A percentile compares a stretch with the other conserved stretches of the same genome.
These are phyloP conservation scores for Delphinus delphis DNA, from an alignment of 2,113 vertebrate species.

Conservation along the genomic window DNA sequence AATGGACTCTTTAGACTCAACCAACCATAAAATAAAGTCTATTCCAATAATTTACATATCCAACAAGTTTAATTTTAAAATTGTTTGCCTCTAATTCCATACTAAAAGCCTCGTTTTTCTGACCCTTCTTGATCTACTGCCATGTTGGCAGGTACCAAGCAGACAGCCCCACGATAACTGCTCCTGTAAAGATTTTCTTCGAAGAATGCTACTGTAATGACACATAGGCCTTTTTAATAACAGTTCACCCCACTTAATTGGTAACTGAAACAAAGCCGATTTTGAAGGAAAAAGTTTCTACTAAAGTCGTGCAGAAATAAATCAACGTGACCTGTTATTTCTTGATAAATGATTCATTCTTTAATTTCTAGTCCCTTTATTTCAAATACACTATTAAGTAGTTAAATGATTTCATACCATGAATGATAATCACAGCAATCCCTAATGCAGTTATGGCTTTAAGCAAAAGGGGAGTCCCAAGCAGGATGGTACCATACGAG, in stretches of 20 bases:
- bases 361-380: constrained; percentile 23
- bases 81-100: not conserved
- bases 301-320: not conserved
- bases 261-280: constrained; percentile 35
- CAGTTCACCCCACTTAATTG: not conserved
- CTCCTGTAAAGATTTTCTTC: not conserved
- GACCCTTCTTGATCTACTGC: not conserved
- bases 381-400: constrained; percentile 24
- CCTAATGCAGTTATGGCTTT: not conserved
- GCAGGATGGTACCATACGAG: not conserved
- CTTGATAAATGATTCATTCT: constrained; percentile 34
- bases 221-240: not conserved
- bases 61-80: constrained; percentile 3
- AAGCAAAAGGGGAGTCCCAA: not conserved
- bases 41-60: not conserved
- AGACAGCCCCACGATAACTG: rapidly evolving
- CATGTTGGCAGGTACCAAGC: not conserved
- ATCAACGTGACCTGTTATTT: constrained; percentile 8
- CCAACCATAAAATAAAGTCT: not conserved
- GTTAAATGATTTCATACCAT: not conserved
- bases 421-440: not conserved
- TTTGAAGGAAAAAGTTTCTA: constrained; percentile 35
- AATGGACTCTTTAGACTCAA: not conserved
- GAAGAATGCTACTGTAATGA: not conserved
- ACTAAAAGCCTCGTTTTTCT: not conserved